phyloP scores from a whole-genome alignment of 2,113 vertebrate species.

The Rhipidura dahli region DNA sequence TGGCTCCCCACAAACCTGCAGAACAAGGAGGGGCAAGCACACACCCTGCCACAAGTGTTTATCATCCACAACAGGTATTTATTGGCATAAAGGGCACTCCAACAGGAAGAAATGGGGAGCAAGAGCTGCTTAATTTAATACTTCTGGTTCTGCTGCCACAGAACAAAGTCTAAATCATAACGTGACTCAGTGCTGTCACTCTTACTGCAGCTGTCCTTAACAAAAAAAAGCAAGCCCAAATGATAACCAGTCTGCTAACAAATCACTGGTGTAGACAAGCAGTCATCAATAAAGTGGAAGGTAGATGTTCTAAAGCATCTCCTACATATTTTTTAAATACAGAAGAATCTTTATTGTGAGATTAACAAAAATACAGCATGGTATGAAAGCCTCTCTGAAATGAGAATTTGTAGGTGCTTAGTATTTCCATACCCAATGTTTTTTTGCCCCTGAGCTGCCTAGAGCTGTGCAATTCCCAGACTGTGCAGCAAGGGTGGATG shows the following conservation, averaged over 20 bases:
- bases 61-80: not conserved
- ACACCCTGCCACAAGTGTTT: accelerated
- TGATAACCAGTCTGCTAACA: not conserved
- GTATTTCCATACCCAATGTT: not conserved
- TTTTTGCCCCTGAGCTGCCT: not conserved
- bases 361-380: not conserved
- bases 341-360: not conserved
- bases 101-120: not conserved
- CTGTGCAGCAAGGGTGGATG: accelerated
- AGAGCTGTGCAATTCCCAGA: not conserved
- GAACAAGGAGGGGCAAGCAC: not conserved
- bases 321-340: not conserved
- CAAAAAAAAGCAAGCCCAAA: not conserved
- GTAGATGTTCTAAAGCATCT: not conserved
- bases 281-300: not conserved
- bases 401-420: not conserved
- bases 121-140: not conserved
- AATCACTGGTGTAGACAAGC: not conserved
- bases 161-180: not conserved
- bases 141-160: not conserved
- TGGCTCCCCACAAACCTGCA: not conserved
- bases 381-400: not conserved
- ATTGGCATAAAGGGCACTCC: not conserved
- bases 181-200: not conserved
- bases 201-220: not conserved